phyloP scores from a whole-genome alignment of 2,113 vertebrate genomes.

The Potamarius usumacintae region DNA sequence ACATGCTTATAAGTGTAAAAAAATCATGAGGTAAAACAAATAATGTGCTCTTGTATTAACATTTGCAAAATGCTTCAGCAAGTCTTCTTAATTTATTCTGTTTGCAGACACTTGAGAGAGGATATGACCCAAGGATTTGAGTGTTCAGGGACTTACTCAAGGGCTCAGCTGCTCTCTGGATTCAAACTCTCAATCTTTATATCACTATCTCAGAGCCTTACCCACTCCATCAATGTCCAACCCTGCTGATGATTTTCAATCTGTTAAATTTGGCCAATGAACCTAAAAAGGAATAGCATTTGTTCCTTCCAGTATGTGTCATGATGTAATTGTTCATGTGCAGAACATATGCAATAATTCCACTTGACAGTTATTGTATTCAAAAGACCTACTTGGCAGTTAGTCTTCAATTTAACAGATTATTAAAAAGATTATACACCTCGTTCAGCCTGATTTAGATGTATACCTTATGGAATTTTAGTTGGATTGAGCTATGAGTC shows the following conservation, averaged over 20 bases:
- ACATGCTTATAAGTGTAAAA: too few species aligned
- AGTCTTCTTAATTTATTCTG: neutral
- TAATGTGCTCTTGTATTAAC: too few species aligned
- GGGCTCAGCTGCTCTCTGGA: neutral
- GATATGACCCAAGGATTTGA: neutral
- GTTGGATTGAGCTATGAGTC: neutral
- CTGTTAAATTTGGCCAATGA: neutral
- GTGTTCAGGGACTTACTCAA: neutral
- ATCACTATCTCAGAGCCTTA: neutral
- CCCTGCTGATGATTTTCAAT: neutral
- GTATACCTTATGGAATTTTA: neutral
- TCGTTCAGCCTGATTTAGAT: neutral
- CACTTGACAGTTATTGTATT: neutral
- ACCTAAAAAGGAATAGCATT: neutral
- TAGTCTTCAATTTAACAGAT: neutral
- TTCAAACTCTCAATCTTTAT: neutral
- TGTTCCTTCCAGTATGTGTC: neutral
- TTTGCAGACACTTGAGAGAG: constrained; percentile 1
- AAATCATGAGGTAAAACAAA: too few species aligned
- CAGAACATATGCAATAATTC: neutral
- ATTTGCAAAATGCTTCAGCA: neutral
- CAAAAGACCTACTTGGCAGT: neutral
- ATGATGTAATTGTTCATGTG: neutral
- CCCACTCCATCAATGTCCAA: neutral
- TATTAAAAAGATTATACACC: neutral